phyloP scores from a whole-genome alignment of 2,888 invertebrate genomes.

The Thysanoteuthis rhombus region DNA sequence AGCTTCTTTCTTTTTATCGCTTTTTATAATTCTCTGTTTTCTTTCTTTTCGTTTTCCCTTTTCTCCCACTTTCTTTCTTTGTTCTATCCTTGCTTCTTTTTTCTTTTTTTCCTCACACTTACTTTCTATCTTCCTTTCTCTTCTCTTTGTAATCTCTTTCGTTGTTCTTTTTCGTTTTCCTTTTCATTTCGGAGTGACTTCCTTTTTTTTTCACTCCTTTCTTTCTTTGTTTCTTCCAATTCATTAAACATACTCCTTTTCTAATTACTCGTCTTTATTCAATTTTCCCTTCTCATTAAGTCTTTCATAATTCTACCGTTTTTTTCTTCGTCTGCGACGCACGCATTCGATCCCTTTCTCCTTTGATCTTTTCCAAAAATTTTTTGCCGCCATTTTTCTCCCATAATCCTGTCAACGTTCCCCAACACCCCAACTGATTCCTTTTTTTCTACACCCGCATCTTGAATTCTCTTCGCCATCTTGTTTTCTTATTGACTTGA shows the following conservation, averaged over 20 bases:
- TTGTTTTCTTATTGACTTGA: background rate
- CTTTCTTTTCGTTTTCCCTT: background rate
- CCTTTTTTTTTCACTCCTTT: background rate
- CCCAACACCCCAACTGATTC: background rate
- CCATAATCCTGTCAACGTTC: background rate
- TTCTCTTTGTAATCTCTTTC: background rate
- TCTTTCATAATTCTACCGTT: background rate
- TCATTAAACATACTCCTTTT: background rate
- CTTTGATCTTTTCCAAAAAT: background rate
- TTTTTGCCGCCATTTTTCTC: background rate
- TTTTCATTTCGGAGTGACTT: background rate
- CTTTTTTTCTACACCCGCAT: background rate
- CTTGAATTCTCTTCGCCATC: background rate
- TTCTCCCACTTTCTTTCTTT: background rate
- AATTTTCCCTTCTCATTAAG: background rate
- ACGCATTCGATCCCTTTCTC: background rate
- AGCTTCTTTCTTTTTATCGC: background rate
- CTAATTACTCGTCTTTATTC: background rate
- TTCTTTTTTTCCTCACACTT: background rate
- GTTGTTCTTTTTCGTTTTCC: background rate
- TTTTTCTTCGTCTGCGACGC: background rate
- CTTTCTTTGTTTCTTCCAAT: background rate
- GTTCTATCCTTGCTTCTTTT: accelerated
- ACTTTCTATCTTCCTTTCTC: background rate
- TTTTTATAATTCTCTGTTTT: too few species aligned